Evolutionary conservation across 2,888 invertebrate genomes (phyloP), one percentile per base, ranked within the genome.

Genomic region (Pandemis heparana): DNA sequence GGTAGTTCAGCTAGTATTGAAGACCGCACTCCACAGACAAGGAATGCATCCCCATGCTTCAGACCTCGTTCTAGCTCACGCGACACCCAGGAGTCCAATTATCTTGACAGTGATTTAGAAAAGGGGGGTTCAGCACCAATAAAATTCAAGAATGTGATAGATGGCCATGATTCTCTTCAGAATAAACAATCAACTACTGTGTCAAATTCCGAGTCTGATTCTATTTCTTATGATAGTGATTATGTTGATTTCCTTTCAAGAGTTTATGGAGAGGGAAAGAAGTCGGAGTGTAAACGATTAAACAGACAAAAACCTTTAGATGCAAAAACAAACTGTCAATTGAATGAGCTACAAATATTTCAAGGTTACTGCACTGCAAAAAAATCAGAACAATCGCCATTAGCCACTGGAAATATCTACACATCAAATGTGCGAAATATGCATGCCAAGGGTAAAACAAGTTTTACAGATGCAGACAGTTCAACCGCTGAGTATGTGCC

Each of bases 401-500:
- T 94, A 77, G 88, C 81, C 2, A 90, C 91, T 75, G 93, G 91
- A 48, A 93, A 92, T 79, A 92, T 93, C 78, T 94, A 93, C 68
- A 90, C 89, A 53, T 77, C 85, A 14, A 92, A 91, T 80, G 85
- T 91, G 67, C 88, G 86, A 61, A 91, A 92, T 72, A 92, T 94
- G 92, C 85, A 80, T 78, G 85, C 82, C 0, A 90, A 84, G 79
- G 75, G 77, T 69, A 85, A 83, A 48, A 84, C 81, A 39, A 85
- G 77, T 75, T 41, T 78, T 18, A 69, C 82, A 2, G 92, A 91
- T 48, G 83, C 83, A 73, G 93, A 93, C 81, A 88, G 85, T 41
- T 89, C 85, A 81, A 89, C 90, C 38, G 89, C 86, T 83, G 95
- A 95, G 82, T 95, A 95, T 87, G 90, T 95, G 16, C 95, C 95